Evolutionary conservation across 2,888 invertebrate species (phyloP).

Genomic region (Anodontia alba): DNA sequence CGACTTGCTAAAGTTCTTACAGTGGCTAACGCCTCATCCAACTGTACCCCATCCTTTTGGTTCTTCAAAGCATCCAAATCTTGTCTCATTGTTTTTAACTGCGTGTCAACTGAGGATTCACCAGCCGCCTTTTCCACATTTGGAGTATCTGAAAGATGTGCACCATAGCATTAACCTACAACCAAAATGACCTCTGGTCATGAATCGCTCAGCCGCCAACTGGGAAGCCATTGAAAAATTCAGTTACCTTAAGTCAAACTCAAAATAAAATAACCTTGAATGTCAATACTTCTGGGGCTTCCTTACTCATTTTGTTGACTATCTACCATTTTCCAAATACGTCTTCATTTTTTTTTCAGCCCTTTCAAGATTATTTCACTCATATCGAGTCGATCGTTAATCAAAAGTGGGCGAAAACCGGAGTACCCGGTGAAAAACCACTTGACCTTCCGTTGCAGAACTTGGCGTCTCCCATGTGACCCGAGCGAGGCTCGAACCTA

Average conservation of each 20-base stretch:
- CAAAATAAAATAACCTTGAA: no score
- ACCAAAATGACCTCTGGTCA: not conserved
- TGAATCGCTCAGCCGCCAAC: not conserved
- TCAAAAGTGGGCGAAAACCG: no score
- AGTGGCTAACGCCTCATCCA: slow-evolving; percentile 35
- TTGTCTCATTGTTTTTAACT: slow-evolving; percentile 9
- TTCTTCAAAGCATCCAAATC: slow-evolving; percentile 27
- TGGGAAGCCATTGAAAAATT: not conserved
- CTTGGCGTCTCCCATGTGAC: no score
- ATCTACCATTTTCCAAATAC: not conserved
- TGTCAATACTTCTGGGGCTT: no score
- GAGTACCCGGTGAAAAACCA: no score
- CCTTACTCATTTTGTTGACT: not conserved
- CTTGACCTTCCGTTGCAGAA: no score
- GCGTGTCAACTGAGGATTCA: not conserved
- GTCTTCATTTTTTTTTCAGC: no score
- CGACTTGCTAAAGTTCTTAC: slow-evolving; percentile 35
- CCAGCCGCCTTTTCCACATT: not conserved
- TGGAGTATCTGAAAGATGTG: not conserved
- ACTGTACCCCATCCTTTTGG: slow-evolving; percentile 24
- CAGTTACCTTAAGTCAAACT: no score
- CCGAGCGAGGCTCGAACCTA: no score
- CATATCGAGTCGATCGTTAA: no score
- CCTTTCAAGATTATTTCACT: no score
- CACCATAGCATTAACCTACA: not conserved